phyloP scores from a whole-genome alignment of 2,888 invertebrate genomes.

The Drosophila yooni region DNA sequence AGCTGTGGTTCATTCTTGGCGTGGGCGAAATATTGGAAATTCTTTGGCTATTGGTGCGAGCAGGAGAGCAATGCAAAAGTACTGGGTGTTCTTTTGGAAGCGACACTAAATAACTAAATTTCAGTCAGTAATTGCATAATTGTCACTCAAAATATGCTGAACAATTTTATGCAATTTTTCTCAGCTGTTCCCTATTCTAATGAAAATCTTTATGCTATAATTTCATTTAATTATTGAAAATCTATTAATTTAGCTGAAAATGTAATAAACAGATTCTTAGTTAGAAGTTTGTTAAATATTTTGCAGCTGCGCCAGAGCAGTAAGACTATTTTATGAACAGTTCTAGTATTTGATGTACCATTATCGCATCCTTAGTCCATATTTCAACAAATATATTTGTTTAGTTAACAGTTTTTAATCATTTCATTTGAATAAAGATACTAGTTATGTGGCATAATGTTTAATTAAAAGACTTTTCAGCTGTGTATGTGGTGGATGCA shows the following conservation, averaged over 20 bases:
- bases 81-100: not conserved
- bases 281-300: too few species aligned
- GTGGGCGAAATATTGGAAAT: slow-evolving; percentile 37
- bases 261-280: too few species aligned
- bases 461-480: not conserved
- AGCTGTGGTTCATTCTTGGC: slow-evolving; percentile 33
- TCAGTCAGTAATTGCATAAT: not conserved
- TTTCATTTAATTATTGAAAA: not conserved
- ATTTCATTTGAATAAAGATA: not conserved
- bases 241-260: not conserved
- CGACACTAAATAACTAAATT: not conserved
- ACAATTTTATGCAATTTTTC: not conserved
- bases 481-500: not conserved
- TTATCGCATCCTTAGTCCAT: not conserved
- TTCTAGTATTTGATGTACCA: not conserved
- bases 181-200: not conserved
- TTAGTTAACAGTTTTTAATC: too few species aligned
- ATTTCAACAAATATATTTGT: too few species aligned
- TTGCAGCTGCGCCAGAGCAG: not conserved
- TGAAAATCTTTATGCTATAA: not conserved
- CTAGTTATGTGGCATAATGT: not conserved
- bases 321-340: not conserved
- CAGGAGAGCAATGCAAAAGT: not conserved
- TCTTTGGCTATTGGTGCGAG: slow-evolving; percentile 6
- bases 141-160: not conserved